Percentiles rank a stretch among this genome's conserved stretches.
These are phyloP conservation scores for Meloe dianella DNA, from an alignment of 2,888 invertebrate genomes.

Conservation along the genomic window DNA sequence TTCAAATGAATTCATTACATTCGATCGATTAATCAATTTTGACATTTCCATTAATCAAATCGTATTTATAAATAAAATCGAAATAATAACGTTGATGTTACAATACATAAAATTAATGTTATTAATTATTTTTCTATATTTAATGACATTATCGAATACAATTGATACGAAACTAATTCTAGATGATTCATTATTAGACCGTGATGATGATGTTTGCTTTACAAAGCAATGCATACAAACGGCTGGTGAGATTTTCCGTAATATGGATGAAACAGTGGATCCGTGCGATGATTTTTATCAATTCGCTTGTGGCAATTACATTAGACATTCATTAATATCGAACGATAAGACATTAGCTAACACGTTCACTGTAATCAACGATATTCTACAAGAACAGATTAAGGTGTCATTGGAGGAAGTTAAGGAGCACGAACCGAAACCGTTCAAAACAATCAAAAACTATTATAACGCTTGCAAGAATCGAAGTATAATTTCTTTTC, in stretches of 20 bases:
- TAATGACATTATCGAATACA: slow-evolving; percentile 16
- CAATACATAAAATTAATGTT: slow-evolving; percentile 17
- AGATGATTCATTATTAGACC: slow-evolving; percentile 23
- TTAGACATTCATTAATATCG: slow-evolving; percentile 70
- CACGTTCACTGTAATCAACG: slow-evolving; percentile 59
- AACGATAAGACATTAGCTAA: slow-evolving; percentile 71
- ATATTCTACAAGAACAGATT: slow-evolving; percentile 59
- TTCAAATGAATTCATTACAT: neutral
- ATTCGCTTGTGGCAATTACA: slow-evolving; percentile 75
- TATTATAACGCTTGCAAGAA: slow-evolving; percentile 90
- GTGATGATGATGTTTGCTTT: slow-evolving; percentile 44
- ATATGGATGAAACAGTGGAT: slow-evolving; percentile 70
- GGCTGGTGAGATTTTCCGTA: slow-evolving; percentile 70
- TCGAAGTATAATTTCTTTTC: slow-evolving; percentile 60
- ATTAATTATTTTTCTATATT: slow-evolving; percentile 19
- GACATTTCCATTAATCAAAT: slow-evolving; percentile 52
- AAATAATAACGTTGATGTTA: neutral
- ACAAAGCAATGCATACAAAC: slow-evolving; percentile 77
- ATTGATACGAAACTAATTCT: slow-evolving; percentile 10
- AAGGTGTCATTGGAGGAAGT: slow-evolving; percentile 73
- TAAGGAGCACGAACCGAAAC: slow-evolving; percentile 68
- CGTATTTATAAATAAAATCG: neutral
- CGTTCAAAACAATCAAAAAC: slow-evolving; percentile 78
- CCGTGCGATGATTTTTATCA: slow-evolving; percentile 81
- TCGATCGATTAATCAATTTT: slow-evolving; percentile 60